Base-by-base conservation (phyloP, 2,113 vertebrate species). In the Rhinolophus ferrumequinum region DNA sequence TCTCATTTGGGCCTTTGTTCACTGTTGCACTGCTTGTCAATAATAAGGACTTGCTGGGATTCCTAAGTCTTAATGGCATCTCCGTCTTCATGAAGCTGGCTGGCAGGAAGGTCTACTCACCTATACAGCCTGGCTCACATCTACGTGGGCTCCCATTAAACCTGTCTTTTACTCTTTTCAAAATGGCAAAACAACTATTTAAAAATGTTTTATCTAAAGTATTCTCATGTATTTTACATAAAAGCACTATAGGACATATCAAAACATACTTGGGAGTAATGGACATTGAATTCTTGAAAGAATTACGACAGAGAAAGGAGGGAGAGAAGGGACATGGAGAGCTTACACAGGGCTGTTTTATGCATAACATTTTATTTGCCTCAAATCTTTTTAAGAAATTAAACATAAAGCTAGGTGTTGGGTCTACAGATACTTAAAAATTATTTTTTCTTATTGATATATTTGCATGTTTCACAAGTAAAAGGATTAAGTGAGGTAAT, bases 381-480 rank as follows among this genome's bases (percentile, higher is more conserved):
- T 94, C 77, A 56, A 28, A 44, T 84, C 18, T 72, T 95, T 91
- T 28, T 8, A 60, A 33, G 79, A 88, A 90, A 82, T 92, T 79
- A 88, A 54, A 6, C 18, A 6, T 82, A 83, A 92, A 88, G 16
- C 15, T 84, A 88, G 33, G 44, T 47, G 21, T 58, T 82, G 0
- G 22, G 30, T 77, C 41, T 54, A 44, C 6, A 87, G 35, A 16
- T 77, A 79, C 79, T 77, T 93, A 8, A 11, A 88, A 84, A 28
- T 47, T 44, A 64, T n/a, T 72, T 66, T 28, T 96, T 47, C 8
- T 21, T 86, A 41, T 58, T 81, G 54, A 41, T 60, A 4, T 76
- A 47, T 47, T 94, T 94, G 6, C 18, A 6, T 69, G 41, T 76
- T 76, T 81, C 69, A 30, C 11, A 82, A 67, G 47, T 84, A 12